Percentiles rank a stretch among this genome's conserved stretches.
Conservation (phyloP, 2,888 invertebrate genomes). For the Orchesellides sinensis region DNA sequence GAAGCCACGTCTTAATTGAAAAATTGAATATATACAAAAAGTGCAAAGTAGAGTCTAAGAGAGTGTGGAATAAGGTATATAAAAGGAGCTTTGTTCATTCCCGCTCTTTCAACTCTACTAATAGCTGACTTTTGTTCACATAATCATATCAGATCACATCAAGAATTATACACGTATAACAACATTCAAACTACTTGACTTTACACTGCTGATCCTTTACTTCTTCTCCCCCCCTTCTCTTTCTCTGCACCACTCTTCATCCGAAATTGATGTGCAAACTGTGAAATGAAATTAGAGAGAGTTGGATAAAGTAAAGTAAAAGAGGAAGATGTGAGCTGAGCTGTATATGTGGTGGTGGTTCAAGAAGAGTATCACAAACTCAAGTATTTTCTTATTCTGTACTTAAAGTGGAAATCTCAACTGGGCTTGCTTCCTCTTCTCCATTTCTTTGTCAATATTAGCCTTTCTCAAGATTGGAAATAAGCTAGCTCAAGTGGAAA, state of each 20-base stretch:
- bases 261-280: constrained; percentile 57
- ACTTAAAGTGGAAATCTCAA: constrained; percentile 22
- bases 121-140: background rate
- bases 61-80: too few species aligned
- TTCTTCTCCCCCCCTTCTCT: background rate
- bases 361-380: constrained; percentile 13
- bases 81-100: too few species aligned
- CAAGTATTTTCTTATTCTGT: background rate
- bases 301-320: constrained; percentile 15
- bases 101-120: too few species aligned
- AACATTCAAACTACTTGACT: background rate
- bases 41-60: too few species aligned
- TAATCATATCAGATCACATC: constrained; percentile 11
- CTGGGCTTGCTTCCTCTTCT: constrained; percentile 28
- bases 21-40: constrained; percentile 9
- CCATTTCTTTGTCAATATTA: constrained; percentile 53
- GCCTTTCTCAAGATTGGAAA: constrained; percentile 60
- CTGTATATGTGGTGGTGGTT: too few species aligned
- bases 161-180: background rate
- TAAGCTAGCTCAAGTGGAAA: constrained; percentile 59
- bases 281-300: constrained; percentile 55
- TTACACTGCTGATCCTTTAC: too few species aligned
- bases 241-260: background rate
- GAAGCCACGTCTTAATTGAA: constrained; percentile 37
- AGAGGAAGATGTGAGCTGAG: too few species aligned